phyloP scores from a whole-genome alignment of 2,113 vertebrate species.

The Melospiza melodia region DNA sequence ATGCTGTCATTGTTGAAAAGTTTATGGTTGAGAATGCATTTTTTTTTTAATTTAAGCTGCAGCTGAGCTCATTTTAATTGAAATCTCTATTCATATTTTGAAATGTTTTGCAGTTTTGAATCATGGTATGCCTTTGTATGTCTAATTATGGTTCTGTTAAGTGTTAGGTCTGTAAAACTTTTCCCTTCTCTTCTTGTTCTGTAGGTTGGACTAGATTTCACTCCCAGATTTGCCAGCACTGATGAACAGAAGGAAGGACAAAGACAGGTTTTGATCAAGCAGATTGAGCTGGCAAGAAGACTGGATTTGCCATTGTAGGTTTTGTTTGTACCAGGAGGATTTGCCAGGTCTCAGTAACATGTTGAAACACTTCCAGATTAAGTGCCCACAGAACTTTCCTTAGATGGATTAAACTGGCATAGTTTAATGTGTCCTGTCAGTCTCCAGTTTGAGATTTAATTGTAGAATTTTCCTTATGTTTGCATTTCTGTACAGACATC shows the following conservation, averaged over 20 bases:
- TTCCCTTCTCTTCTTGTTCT: neutral
- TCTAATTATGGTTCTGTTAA: neutral
- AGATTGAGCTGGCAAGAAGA: slow-evolving; percentile 86
- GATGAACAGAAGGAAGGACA: slow-evolving; percentile 88
- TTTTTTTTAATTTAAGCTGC: neutral
- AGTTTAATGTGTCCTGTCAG: neutral
- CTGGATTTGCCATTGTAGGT: slow-evolving; percentile 93
- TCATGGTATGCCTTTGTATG: neutral
- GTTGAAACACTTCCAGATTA: neutral
- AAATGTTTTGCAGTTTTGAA: neutral
- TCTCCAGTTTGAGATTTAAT: neutral
- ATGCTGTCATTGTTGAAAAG: neutral
- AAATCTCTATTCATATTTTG: neutral
- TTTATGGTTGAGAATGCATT: neutral
- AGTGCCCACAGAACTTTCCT: neutral
- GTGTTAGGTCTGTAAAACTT: neutral
- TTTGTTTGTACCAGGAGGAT: neutral
- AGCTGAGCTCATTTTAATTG: neutral
- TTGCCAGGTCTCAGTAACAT: neutral
- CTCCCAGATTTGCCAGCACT: slow-evolving; percentile 83
- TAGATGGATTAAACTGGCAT: neutral
- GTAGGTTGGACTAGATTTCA: slow-evolving; percentile 96
- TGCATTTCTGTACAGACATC: neutral
- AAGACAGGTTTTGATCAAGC: slow-evolving; percentile 88
- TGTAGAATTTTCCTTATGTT: neutral